These are phyloP conservation scores for Trilocha varians DNA, from an alignment of 2,888 invertebrate species.

Conservation along the genomic window DNA sequence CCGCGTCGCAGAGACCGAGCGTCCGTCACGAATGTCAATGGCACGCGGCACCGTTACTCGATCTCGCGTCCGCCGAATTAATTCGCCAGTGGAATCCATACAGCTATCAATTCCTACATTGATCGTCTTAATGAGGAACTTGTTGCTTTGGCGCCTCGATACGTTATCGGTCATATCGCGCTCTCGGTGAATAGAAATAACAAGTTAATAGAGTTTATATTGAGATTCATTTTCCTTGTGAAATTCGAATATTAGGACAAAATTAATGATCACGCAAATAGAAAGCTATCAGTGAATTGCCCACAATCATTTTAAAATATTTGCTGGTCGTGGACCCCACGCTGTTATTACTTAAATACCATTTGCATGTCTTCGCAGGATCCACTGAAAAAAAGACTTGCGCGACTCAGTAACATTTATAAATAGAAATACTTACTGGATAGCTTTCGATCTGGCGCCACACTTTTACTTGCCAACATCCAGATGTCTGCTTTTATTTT, in stretches of 20 bases:
- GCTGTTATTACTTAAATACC: constrained; percentile 17
- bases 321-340: constrained; percentile 4
- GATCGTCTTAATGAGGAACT: constrained; percentile 60
- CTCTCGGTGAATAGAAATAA: too few species aligned
- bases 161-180: constrained; percentile 54
- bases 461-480: constrained; percentile 57
- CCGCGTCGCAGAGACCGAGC: constrained; percentile 18
- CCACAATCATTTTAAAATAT: neutral
- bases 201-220: too few species aligned
- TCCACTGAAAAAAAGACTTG: constrained; percentile 27
- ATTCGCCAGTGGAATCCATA: constrained; percentile 63
- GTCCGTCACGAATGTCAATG: constrained; percentile 65
- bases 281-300: too few species aligned
- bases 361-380: constrained; percentile 49
- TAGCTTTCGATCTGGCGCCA: constrained; percentile 50
- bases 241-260: neutral
- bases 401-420: constrained; percentile 36
- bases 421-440: constrained; percentile 41
- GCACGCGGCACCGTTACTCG: constrained; percentile 68
- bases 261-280: too few species aligned
- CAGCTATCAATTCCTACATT: constrained; percentile 55
- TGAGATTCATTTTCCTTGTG: neutral
- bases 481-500: constrained; percentile 36
- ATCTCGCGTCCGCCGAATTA: constrained; percentile 68
- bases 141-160: constrained; percentile 41